These are phyloP conservation scores for Archips xylosteana DNA, from an alignment of 2,888 invertebrate genomes.

Conservation along the genomic window DNA sequence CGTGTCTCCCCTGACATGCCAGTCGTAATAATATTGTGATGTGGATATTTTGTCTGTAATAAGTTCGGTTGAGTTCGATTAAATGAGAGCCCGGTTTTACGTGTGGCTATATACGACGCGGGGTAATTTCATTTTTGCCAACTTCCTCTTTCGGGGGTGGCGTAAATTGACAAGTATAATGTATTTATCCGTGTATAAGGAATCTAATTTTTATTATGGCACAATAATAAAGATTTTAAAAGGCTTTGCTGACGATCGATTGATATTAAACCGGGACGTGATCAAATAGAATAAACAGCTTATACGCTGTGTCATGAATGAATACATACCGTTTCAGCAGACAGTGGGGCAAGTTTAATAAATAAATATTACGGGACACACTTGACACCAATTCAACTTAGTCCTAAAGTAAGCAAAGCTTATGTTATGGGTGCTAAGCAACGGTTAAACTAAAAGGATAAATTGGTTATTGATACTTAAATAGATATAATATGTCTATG, in stretches of 20 bases:
- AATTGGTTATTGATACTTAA: too few species aligned
- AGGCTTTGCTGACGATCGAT: background rate
- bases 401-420: too few species aligned
- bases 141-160: background rate
- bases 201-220: background rate
- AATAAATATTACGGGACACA: too few species aligned
- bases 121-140: slow-evolving; percentile 14
- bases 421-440: too few species aligned
- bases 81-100: slow-evolving; percentile 26
- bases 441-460: too few species aligned
- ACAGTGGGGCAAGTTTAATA: too few species aligned
- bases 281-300: background rate
- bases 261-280: background rate
- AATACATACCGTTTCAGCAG: too few species aligned
- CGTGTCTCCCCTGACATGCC: slow-evolving; percentile 30
- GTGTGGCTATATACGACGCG: background rate
- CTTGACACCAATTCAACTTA: too few species aligned
- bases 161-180: slow-evolving; percentile 5
- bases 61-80: slow-evolving; percentile 38
- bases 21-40: slow-evolving; percentile 39
- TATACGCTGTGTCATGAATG: too few species aligned
- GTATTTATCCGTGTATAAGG: slow-evolving; percentile 3
- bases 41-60: slow-evolving; percentile 34
- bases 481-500: too few species aligned
- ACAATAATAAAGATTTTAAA: background rate